Base-by-base conservation (phyloP, 2,888 invertebrate genomes). In the Druceiella hillmani region DNA sequence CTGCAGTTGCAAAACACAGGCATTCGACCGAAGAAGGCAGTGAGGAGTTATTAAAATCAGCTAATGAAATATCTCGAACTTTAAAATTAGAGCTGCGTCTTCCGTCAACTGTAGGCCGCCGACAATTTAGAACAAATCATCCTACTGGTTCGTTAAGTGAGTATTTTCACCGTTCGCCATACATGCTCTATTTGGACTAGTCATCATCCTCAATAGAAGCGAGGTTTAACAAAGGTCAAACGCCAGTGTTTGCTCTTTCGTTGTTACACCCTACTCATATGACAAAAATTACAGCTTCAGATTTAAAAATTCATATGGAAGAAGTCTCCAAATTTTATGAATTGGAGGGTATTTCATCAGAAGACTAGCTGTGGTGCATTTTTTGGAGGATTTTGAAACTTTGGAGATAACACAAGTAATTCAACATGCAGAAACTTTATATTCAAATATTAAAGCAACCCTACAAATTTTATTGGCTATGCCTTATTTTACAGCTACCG, bases 401-500 rank as follows among this genome's bases (percentile, higher is more conserved):
- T 17, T 39, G 35, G 36, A 30, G 36, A 26, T n/a, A 36, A 37
- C 30, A 17, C 20, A 31, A 13, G 11, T 34, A 30, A 16, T 33
- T 29, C 22, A 36, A 40, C n/a, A n/a, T n/a, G 36, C 34, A 40
- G 32, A 28, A 29, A 17, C 16, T 37, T 33, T 33, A 17, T 33
- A 39, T 28, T 33, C 25, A 33, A 41, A 43, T 35, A 33, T 43
- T 31, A 32, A 40, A 17, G 40, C 24, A 43, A 29, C 37, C 28
- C 30, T 40, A 33, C 20, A 38, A 38, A 38, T 38, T 38, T 13
- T 38, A 25, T 22, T 38, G 25, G 24, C 39, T 34, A 43, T 38
- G 38, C 34, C 38, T 35, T 41, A 35, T 39, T 39, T 27, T 35
- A 38, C 38, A 13, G 41, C 28, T 41, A 28, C 37, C 33, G 38